phyloP scores from a whole-genome alignment of 1,140 invertebrate genomes.

The Luehdorfia chinensis region DNA sequence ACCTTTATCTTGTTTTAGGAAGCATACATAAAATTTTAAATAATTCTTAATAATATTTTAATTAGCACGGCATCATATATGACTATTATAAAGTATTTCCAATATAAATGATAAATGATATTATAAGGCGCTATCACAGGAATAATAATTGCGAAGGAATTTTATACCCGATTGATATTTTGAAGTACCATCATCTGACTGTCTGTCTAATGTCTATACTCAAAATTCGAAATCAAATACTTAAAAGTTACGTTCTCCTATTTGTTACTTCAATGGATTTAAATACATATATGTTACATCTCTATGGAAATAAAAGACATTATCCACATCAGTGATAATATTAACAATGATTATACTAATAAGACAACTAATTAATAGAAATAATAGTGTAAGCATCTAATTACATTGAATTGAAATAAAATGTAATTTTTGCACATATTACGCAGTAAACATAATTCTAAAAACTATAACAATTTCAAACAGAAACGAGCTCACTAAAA shows the following conservation, averaged over 20 bases:
- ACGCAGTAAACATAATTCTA: background rate
- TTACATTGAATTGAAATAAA: background rate
- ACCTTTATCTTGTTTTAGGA: too few relatives aligned
- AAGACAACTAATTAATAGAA: background rate
- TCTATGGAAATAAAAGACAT: background rate
- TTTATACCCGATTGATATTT: conserved; percentile 20
- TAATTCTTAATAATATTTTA: too few relatives aligned
- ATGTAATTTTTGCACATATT: background rate
- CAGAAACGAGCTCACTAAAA: too few relatives aligned
- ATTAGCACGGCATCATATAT: background rate
- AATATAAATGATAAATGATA: conserved; percentile 17
- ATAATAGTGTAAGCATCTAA: too few relatives aligned
- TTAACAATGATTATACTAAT: background rate
- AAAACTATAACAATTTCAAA: background rate
- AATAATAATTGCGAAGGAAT: conserved; percentile 36
- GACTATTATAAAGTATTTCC: conserved; percentile 4
- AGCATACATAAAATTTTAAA: too few relatives aligned
- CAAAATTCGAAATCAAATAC: background rate
- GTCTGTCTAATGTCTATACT: background rate
- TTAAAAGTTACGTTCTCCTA: background rate
- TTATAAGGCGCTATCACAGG: conserved; percentile 42
- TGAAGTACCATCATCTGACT: conserved; percentile 3
- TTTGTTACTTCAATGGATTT: background rate
- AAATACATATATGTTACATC: background rate
- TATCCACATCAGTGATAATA: background rate